A percentile compares a stretch with the other conserved stretches of the same genome.
phyloP scores from a whole-genome alignment of 1,140 invertebrate genomes.

The Capitella teleta region DNA sequence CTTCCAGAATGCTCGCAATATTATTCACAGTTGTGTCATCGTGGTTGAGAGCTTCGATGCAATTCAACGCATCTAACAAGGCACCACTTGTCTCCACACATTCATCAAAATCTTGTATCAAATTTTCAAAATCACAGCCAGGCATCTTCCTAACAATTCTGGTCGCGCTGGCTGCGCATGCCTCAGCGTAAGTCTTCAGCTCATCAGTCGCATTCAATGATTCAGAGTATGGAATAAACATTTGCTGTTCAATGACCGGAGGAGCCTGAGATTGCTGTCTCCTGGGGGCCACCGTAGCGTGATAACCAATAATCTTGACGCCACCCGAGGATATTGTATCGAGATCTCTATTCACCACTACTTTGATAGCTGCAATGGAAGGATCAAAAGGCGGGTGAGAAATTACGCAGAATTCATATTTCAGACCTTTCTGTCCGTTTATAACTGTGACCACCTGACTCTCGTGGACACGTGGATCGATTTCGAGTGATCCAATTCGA shows the following conservation, averaged over 20 bases:
- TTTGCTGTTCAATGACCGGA: constrained; percentile 70
- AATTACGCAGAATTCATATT: too few species aligned
- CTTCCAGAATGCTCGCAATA: too few species aligned
- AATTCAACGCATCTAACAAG: too few species aligned
- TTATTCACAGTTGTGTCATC: too few species aligned
- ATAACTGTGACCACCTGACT: constrained; percentile 16
- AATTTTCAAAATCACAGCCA: too few species aligned
- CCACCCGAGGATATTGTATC: constrained; percentile 71
- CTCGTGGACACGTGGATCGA: constrained; percentile 56
- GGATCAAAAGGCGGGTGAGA: too few species aligned
- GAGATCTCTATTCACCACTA: constrained; percentile 64
- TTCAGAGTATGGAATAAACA: constrained; percentile 65
- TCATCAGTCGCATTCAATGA: background rate
- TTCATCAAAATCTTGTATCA: too few species aligned
- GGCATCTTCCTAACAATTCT: too few species aligned
- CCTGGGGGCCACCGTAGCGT: constrained; percentile 75
- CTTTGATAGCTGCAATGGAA: constrained; percentile 35
- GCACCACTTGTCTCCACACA: too few species aligned
- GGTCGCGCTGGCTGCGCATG: background rate
- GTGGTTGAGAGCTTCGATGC: too few species aligned
- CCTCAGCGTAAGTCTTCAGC: background rate
- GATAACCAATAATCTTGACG: constrained; percentile 78
- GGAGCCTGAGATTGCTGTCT: constrained; percentile 56
- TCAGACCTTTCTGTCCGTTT: background rate
- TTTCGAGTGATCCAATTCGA: constrained; percentile 63